Conservation (phyloP, 2,888 invertebrate genomes). For the Strigamia crassipes region DNA sequence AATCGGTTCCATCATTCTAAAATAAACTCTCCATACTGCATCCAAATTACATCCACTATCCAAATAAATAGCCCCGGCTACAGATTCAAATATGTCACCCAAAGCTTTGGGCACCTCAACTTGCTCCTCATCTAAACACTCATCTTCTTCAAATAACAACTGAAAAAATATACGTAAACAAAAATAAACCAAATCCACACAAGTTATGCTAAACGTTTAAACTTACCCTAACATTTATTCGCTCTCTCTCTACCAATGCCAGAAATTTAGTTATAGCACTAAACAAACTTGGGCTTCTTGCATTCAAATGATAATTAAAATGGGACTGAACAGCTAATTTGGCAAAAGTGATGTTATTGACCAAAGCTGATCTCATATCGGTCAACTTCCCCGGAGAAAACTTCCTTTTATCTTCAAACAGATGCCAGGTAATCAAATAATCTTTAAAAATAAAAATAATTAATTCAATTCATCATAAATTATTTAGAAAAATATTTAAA, state of each 20-base stretch:
- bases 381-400: slow-evolving; percentile 86
- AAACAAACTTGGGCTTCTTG: slow-evolving; percentile 63
- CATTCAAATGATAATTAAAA: slow-evolving; percentile 75
- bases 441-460: slow-evolving; percentile 62
- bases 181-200: no score
- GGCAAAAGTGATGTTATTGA: slow-evolving; percentile 95
- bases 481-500: not conserved
- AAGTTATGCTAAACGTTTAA: no score
- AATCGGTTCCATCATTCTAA: slow-evolving; percentile 82
- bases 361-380: slow-evolving; percentile 90
- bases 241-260: not conserved
- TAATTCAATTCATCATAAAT: no score
- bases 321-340: slow-evolving; percentile 82
- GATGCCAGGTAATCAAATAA: slow-evolving; percentile 83
- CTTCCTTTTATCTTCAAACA: slow-evolving; percentile 74
- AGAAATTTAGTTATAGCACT: slow-evolving; percentile 62
- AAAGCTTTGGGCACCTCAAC: slow-evolving; percentile 89
- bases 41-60: slow-evolving; percentile 77
- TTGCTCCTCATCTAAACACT: slow-evolving; percentile 65
- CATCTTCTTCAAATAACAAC: slow-evolving; percentile 55
- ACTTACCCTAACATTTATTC: not conserved
- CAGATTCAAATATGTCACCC: slow-evolving; percentile 91
- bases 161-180: no score
- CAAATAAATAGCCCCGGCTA: slow-evolving; percentile 87
- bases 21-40: slow-evolving; percentile 79